A percentile compares a stretch with the other conserved stretches of the same genome.
Evolutionary conservation across 2,113 vertebrate genomes (phyloP).

Genomic region (Ibidorhyncha struthersii): DNA sequence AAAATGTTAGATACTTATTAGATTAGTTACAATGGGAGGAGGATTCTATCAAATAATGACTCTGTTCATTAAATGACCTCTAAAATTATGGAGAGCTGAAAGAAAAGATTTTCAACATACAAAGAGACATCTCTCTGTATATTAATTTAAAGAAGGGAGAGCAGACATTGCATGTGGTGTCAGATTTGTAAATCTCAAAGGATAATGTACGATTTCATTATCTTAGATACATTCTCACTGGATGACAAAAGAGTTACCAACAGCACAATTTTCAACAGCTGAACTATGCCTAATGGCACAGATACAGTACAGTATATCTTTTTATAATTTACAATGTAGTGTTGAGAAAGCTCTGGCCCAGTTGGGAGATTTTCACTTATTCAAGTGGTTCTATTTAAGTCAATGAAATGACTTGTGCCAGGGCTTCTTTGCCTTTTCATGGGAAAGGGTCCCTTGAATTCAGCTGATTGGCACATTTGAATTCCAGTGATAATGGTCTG

Average conservation of each 20-base stretch:
- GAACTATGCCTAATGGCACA: neutral
- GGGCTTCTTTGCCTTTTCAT: slow-evolving; percentile 1
- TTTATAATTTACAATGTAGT: slow-evolving; percentile 26
- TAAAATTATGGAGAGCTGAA: slow-evolving; percentile 14
- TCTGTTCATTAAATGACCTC: slow-evolving; percentile 40
- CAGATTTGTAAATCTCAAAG: slow-evolving; percentile 21
- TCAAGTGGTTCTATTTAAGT: slow-evolving; percentile 38
- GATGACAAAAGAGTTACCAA: slow-evolving; percentile 33
- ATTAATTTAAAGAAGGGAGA: slow-evolving; percentile 40
- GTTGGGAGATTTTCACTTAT: neutral
- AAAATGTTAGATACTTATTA: slow-evolving; percentile 30
- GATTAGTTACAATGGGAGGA: slow-evolving; percentile 7
- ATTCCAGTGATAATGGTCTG: slow-evolving; percentile 47
- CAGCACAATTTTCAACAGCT: neutral
- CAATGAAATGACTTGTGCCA: neutral
- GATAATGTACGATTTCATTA: slow-evolving; percentile 1
- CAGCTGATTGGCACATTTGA: slow-evolving; percentile 12
- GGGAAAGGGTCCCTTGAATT: slow-evolving; percentile 13
- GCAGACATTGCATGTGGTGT: neutral
- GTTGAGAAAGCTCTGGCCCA: neutral
- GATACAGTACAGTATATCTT: neutral
- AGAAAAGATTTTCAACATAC: neutral
- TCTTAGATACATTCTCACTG: neutral
- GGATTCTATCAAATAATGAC: neutral
- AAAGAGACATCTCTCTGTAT: neutral